Evolutionary conservation across 1,140 invertebrate species (phyloP), one percentile per base, ranked within the genome.

Genomic region (Rhopalosiphum padi): DNA sequence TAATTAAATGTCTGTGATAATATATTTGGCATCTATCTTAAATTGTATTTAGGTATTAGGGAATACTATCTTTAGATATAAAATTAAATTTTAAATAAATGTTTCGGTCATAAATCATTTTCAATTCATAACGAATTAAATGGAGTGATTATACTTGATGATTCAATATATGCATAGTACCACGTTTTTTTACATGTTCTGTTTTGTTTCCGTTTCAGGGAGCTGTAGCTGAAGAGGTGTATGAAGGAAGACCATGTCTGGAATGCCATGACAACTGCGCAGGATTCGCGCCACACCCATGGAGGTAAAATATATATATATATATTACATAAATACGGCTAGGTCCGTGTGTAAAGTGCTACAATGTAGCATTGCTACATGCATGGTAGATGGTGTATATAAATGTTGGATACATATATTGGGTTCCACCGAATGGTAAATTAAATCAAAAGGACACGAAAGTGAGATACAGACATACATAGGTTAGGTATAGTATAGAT

Each of bases 181-280:
- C 15, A 7, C 11, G 4, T 18, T 77, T 18, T 68, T n/a, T 77
- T 77, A n/a, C 60, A 48, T 18, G 18, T 48, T 46, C 43, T 15
- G 3, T 87, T 87, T 48, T 48, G 11, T 88, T 51, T 51, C 18
- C 6, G 11, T 96, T 96, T 51, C 96, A 98, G 98, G 97, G 97
- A 93, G 97, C 97, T 53, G 95, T 97, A 94, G 97, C 98, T 94
- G 97, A 97, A 92, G 98, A 98, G 95, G 96, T 98, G 43, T 97
- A 98, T 94, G 97, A 98, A 94, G 98, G 98, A 23, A 97, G 97
- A 94, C 97, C 97, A 37, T 98, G 98, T 95, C 96, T 97, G 94
- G 96, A 97, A 94, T 98, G 98, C 95, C 96, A 96, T 90, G 97
- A 98, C 94, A 96, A 97, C 91, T 98, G 97, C 95, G 96, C 97